Conservation (phyloP, 1,140 invertebrate species). For the Rhyacophila brunnea region DNA sequence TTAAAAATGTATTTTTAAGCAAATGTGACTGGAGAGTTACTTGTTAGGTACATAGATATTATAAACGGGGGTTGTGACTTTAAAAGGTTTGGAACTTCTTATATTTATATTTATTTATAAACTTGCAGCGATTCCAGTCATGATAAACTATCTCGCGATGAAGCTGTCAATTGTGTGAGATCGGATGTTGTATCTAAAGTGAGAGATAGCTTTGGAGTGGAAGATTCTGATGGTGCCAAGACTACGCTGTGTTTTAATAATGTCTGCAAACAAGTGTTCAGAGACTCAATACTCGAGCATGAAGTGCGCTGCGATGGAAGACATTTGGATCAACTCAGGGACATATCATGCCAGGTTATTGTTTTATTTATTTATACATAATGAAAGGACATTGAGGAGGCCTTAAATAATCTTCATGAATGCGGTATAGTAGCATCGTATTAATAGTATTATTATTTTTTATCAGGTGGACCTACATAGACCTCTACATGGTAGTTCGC, state of each 20-base stretch:
- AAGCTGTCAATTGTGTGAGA: slow-evolving; percentile 68
- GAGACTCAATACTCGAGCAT: slow-evolving; percentile 62
- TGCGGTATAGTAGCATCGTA: no score
- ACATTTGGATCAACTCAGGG: slow-evolving; percentile 69
- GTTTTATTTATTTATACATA: no score
- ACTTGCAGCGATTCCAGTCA: slow-evolving; percentile 62
- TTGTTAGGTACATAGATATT: no score
- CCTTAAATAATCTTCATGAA: no score
- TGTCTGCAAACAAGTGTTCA: slow-evolving; percentile 63
- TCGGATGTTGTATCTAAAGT: slow-evolving; percentile 71
- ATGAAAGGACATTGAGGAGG: no score
- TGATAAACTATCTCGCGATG: slow-evolving; percentile 82
- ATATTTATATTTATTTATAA: no score
- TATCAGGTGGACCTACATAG: slow-evolving; percentile 75
- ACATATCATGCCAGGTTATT: slow-evolving; percentile 77
- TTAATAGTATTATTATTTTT: no score
- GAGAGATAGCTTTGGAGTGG: slow-evolving; percentile 54
- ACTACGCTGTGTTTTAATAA: slow-evolving; percentile 61
- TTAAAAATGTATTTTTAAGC: no score
- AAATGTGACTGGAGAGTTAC: no score
- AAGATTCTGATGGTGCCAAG: slow-evolving; percentile 53
- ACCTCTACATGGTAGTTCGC: slow-evolving; percentile 91
- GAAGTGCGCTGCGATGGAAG: slow-evolving; percentile 85
- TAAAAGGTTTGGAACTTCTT: no score
- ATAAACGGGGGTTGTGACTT: no score